These are phyloP conservation scores for Pecten maximus DNA, from an alignment of 2,888 invertebrate species.

Conservation along the genomic window DNA sequence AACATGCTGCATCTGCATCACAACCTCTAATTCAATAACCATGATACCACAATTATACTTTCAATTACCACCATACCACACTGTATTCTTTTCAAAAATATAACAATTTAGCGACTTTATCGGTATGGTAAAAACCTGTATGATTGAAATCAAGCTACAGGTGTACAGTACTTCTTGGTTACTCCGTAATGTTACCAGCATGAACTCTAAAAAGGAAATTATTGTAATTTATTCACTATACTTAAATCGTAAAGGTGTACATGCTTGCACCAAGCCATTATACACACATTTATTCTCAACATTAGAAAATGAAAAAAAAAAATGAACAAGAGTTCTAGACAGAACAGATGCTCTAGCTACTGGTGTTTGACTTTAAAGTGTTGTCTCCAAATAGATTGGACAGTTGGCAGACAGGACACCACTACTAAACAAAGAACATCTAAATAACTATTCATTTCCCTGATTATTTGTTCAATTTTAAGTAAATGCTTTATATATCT, in stretches of 20 bases:
- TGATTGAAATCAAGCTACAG: background rate
- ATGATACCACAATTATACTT: background rate
- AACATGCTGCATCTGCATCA: background rate
- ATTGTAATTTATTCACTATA: background rate
- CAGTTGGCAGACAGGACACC: no score
- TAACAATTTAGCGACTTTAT: background rate
- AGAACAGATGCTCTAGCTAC: no score
- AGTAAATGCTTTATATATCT: no score
- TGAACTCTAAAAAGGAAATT: background rate
- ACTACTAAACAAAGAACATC: no score
- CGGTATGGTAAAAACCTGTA: background rate
- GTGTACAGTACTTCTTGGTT: background rate
- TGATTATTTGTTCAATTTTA: no score
- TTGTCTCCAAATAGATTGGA: no score
- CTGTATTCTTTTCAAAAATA: background rate
- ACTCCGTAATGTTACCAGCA: constrained; percentile 9
- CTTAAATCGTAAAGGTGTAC: background rate
- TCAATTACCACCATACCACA: background rate
- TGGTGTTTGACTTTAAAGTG: no score
- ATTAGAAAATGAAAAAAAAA: background rate
- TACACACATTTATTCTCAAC: background rate
- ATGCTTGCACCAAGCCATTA: background rate
- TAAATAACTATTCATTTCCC: no score
- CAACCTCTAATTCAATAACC: background rate
- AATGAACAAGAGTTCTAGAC: no score